Evolutionary conservation across 2,888 invertebrate species (phyloP).

Genomic region (Plemyria rubiginata): DNA sequence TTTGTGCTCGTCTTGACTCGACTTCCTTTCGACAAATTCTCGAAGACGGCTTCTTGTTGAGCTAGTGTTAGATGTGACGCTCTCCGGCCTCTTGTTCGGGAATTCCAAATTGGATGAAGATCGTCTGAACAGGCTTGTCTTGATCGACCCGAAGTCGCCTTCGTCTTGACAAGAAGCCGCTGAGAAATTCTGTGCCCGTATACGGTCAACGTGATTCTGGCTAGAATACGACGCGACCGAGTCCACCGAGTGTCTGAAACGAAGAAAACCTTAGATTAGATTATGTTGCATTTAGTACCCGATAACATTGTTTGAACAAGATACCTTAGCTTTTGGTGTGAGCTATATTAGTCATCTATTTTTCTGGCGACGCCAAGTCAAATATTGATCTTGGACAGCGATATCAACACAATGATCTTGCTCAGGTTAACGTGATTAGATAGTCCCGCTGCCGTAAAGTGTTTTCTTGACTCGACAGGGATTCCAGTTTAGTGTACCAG

Average conservation of each 20-base stretch:
- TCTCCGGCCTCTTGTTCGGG: slow-evolving; percentile 75
- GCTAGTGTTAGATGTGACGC: slow-evolving; percentile 79
- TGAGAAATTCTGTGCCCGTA: slow-evolving; percentile 83
- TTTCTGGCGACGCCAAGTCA: slow-evolving; percentile 54
- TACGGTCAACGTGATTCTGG: slow-evolving; percentile 85
- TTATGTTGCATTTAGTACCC: slow-evolving; percentile 58
- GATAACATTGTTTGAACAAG: slow-evolving; percentile 71
- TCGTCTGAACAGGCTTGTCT: slow-evolving; percentile 80
- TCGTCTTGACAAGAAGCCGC: slow-evolving; percentile 84
- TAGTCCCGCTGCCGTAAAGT: slow-evolving; percentile 19
- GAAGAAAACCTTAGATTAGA: slow-evolving; percentile 70
- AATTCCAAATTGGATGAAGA: slow-evolving; percentile 79
- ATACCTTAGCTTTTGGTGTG: slow-evolving; percentile 59
- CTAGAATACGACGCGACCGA: slow-evolving; percentile 86
- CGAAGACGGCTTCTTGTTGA: slow-evolving; percentile 83
- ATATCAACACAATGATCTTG: slow-evolving; percentile 32
- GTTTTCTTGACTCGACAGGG: slow-evolving; percentile 39
- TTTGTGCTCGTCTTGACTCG: slow-evolving; percentile 81
- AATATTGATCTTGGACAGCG: slow-evolving; percentile 55
- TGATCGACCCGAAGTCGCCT: slow-evolving; percentile 80
- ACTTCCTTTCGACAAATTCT: slow-evolving; percentile 83
- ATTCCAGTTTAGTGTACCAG: slow-evolving; percentile 42
- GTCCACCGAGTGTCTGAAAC: slow-evolving; percentile 85
- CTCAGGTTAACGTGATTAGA: slow-evolving; percentile 35
- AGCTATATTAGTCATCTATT: slow-evolving; percentile 59